These are phyloP conservation scores for Lutjanus campechanus DNA, from an alignment of 2,797 vertebrate genomes.

Conservation along the genomic window DNA sequence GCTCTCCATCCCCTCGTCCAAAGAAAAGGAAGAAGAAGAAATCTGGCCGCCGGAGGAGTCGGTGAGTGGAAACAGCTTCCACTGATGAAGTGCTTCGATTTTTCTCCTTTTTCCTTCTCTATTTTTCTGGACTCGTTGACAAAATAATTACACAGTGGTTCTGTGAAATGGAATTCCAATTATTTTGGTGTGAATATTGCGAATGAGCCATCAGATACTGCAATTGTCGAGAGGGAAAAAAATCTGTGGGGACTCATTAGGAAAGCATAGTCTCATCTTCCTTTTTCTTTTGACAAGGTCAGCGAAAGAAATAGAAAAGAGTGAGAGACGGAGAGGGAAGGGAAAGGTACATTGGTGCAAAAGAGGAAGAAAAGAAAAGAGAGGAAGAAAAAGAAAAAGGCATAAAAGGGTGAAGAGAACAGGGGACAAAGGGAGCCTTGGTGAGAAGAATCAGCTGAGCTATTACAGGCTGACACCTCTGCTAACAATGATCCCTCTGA, in stretches of 20 bases:
- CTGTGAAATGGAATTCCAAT: conserved; percentile 43
- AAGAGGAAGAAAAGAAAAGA: conserved; percentile 3
- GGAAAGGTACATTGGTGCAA: background rate
- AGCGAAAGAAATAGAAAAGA: conserved; percentile 16
- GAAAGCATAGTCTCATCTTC: conserved; percentile 14
- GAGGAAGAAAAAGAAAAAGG: too few relatives aligned
- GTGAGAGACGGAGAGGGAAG: background rate
- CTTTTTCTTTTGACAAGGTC: conserved; percentile 53
- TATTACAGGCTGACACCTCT: conserved; percentile 26
- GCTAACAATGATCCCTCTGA: conserved; percentile 22
- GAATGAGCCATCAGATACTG: conserved; percentile 39
- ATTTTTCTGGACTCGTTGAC: conserved; percentile 11
- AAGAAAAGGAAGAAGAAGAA: conserved; percentile 99
- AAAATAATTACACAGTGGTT: conserved; percentile 52
- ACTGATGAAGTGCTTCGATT: conserved; percentile 43
- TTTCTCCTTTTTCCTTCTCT: background rate
- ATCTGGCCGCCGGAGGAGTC: conserved; percentile 92
- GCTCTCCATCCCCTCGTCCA: conserved; percentile 93
- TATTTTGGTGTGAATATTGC: conserved; percentile 49
- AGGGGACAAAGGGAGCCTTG: conserved; percentile 6
- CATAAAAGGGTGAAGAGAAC: conserved; percentile 20
- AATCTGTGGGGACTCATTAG: conserved; percentile 28
- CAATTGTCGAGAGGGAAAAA: background rate
- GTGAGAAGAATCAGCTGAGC: conserved; percentile 21
- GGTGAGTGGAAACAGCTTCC: conserved; percentile 86